Evolutionary conservation across 2,888 invertebrate genomes (phyloP), one percentile per base, ranked within the genome.

Genomic region (Acleris laterana): DNA sequence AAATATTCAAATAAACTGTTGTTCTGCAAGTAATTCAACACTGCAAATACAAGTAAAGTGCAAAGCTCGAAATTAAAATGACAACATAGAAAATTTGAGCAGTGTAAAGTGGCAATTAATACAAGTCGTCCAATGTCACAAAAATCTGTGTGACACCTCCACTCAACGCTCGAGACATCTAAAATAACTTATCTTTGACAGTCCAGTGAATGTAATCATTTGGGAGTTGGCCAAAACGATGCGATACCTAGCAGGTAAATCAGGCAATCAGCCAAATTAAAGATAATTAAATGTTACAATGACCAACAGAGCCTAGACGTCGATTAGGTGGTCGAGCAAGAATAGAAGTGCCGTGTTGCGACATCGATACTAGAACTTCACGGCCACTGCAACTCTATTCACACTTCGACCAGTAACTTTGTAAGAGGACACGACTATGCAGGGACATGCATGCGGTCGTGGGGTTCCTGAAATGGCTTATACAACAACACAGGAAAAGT

Each of bases 161-260:
- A 78, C 78, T 79, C 79, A 77, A 71, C 79, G 75, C 74, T 69
- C 73, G 81, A 75, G 72, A 82, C 83, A 89, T 84, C 89, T 87
- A 90, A 93, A 93, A 93, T 93, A 91, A 91, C 90, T 92, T 91
- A 93, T 89, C 82, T 91, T 91, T 92, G 92, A 91, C 92, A 91
- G 89, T 86, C 88, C 81, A 84, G 86, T 89, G 87, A 88, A 88
- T 90, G 89, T 90, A 88, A 90, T 89, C 88, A 78, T 70, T 90
- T 92, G 92, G 91, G 83, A 58, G 69, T 13, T 50, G 66, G 86
- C 91, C 92, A 91, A 85, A 77, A 77, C 71, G 73, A 77, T 81
- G 80, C 79, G 77, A 84, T 87, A 89, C 90, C 90, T 89, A 88
- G 76, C 91, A 92, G 91, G 91, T 92, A 90, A 86, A 85, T 72